These are phyloP conservation scores for Cyphomyrmex costatus DNA, from an alignment of 1,140 invertebrate genomes.

Conservation along the genomic window DNA sequence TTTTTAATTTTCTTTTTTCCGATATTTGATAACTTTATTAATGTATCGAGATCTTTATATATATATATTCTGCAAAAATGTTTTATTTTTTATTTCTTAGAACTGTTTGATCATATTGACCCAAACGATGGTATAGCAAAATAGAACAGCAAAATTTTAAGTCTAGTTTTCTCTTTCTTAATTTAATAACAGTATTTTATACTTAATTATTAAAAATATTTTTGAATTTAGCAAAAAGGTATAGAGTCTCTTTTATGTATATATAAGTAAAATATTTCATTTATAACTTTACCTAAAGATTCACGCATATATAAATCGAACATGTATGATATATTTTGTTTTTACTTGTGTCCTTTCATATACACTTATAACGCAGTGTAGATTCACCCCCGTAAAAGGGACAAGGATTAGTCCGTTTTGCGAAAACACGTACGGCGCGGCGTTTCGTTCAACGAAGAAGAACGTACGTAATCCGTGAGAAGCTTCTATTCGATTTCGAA, in stretches of 20 bases:
- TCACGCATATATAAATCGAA: not conserved
- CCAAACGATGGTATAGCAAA: too few relatives aligned
- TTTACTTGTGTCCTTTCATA: constrained; percentile 42
- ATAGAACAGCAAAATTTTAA: too few relatives aligned
- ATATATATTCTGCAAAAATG: too few relatives aligned
- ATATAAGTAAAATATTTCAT: not conserved
- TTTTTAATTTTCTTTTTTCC: too few relatives aligned
- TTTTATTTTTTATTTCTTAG: too few relatives aligned
- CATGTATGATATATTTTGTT: not conserved
- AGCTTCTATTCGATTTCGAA: constrained; percentile 76
- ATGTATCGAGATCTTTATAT: too few relatives aligned
- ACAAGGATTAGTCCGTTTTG: constrained; percentile 56
- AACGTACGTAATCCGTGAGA: constrained; percentile 71
- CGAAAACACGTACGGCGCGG: constrained; percentile 52
- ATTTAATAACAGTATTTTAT: not conserved
- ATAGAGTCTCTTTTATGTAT: not conserved
- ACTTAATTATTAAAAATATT: not conserved
- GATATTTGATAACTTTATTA: too few relatives aligned
- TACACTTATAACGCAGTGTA: not conserved
- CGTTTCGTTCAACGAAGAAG: constrained; percentile 61
- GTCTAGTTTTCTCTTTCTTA: not conserved
- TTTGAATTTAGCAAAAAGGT: not conserved
- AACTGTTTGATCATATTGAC: too few relatives aligned
- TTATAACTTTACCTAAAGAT: not conserved
- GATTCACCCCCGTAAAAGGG: constrained; percentile 9